Conservation (phyloP, 2,113 vertebrate species). For the Nothoprocta pentlandii region DNA sequence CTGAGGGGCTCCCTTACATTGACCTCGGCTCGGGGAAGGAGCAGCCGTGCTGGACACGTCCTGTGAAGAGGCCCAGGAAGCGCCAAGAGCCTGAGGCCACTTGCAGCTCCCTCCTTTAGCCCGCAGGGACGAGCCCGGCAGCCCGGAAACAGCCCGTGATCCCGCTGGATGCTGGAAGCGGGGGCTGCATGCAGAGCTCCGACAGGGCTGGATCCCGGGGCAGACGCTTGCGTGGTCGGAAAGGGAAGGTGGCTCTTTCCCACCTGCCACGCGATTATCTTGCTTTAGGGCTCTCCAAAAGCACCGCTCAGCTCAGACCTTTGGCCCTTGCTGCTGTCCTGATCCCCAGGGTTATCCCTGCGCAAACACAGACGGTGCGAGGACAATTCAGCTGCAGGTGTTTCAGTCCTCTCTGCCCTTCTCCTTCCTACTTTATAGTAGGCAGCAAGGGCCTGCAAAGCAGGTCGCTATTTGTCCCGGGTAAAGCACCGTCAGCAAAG, state of each 20-base stretch:
- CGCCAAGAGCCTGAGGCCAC: accelerated
- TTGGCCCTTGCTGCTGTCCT: too few relatives aligned
- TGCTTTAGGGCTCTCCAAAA: neutral
- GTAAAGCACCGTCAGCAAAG: neutral
- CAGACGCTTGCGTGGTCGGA: accelerated
- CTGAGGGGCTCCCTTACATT: neutral
- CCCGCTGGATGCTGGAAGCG: neutral
- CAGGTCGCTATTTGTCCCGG: neutral
- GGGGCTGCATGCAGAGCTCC: accelerated
- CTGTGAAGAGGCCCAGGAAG: neutral
- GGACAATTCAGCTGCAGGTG: neutral
- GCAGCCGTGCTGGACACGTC: neutral
- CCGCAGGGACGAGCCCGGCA: accelerated
- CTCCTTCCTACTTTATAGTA: too few relatives aligned
- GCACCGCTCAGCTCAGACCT: neutral
- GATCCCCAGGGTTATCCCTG: neutral
- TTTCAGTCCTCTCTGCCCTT: neutral
- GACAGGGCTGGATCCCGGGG: neutral
- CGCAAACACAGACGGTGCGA: neutral
- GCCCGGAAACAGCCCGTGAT: neutral
- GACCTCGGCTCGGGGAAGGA: neutral
- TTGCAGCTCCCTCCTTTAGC: neutral
- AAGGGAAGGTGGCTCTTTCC: accelerated
- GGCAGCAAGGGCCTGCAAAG: neutral
- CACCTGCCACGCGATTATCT: accelerated